phyloP scores from a whole-genome alignment of 1,140 invertebrate genomes.

The Limonius californicus region DNA sequence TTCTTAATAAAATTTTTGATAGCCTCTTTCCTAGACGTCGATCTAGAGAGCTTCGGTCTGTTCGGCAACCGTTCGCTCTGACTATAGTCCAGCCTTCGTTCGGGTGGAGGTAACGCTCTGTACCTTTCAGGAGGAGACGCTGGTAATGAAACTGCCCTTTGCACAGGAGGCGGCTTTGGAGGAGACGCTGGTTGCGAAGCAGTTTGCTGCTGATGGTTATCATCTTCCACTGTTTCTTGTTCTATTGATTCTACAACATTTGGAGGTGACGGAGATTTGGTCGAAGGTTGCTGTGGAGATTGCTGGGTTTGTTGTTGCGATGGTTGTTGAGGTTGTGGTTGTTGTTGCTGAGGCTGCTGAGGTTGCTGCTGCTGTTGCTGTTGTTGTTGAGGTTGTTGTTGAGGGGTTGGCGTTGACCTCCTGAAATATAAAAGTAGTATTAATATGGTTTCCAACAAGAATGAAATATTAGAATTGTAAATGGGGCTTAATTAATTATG shows the following conservation, averaged over 20 bases:
- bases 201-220: constrained; percentile 5
- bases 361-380: constrained; percentile 20
- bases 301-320: constrained; percentile 3
- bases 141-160: constrained; percentile 47
- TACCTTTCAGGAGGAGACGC: constrained; percentile 44
- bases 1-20: constrained; percentile 64
- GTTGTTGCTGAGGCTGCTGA: constrained; percentile 15
- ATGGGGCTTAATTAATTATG: too few relatives aligned
- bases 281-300: constrained; percentile 8
- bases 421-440: constrained; percentile 17
- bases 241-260: constrained; percentile 19
- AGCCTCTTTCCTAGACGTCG: constrained; percentile 46
- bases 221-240: constrained; percentile 17
- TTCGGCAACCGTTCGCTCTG: constrained; percentile 43
- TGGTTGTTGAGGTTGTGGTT: constrained; percentile 14
- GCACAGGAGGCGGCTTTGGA: constrained; percentile 30
- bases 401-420: constrained; percentile 21
- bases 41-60: constrained; percentile 42
- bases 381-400: constrained; percentile 19
- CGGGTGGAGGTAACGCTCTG: constrained; percentile 46
- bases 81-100: constrained; percentile 34
- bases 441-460: too few relatives aligned
- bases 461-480: too few relatives aligned
- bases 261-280: constrained; percentile 29
- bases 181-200: constrained; percentile 26